Base-by-base conservation (phyloP, 2,797 vertebrate species). In the Coccyzus lansbergi region DNA sequence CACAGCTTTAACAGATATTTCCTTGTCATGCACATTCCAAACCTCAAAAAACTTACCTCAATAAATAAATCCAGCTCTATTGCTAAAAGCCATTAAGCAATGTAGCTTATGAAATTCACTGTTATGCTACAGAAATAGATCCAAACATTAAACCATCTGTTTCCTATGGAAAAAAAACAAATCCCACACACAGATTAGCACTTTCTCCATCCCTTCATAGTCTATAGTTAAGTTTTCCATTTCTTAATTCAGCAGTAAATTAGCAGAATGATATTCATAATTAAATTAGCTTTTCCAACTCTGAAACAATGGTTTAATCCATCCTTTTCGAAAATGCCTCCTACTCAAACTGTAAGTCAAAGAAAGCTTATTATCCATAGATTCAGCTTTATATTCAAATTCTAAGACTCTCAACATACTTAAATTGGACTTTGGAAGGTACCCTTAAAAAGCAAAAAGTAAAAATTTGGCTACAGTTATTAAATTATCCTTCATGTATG, bases 81-180 rank as follows among this genome's bases (percentile, higher is more conserved):
- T 46, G 48, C 52, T 88, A 28, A 42, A 94, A 90, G 38, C 46
- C n/a, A 58, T 51, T 51, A 86, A 71, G 59, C 38, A 78, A 81
- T 17, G 21, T 24, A 65, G 55, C 55, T 28, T 38, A n/a, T n/a
- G n/a, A n/a, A n/a, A n/a, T 85, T 79, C 72, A 74, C 38, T 51
- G 77, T 42, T 86, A 71, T 31, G 6, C 38, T 4, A 72, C 34
- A 76, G 65, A 94, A 94, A 90, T 31, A 86, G 70, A 93, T 63
- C 31, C 44, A 84, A 77, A 78, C 63, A 91, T 33, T 65, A 93
- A 95, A 28, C 80, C 72, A 93, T 80, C 86, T 86, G 83, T 70
- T 95, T 86, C 77, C 65, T 63, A 88, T n/a, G 24, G 34, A 77
- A 86, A 80, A 80, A 90, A 82, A 56, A 1, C 33, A 85, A 90